Base-by-base conservation (phyloP, 2,113 vertebrate species). In the Ancistrus triradiatus region DNA sequence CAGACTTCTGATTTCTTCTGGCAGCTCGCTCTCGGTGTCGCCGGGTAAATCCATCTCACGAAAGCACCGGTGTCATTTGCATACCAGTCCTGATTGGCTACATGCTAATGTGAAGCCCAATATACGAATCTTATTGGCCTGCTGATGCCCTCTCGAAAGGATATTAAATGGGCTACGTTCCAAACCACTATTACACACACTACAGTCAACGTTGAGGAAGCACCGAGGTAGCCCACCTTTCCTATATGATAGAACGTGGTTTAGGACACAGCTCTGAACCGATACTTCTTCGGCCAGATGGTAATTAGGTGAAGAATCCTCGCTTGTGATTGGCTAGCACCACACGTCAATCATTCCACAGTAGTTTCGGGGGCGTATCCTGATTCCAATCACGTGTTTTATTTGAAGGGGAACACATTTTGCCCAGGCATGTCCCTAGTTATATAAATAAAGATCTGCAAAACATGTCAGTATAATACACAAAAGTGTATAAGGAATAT, bases 21-120 rank as follows among this genome's bases (percentile, higher is more conserved):
- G 2, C 18, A 0, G 13, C 6, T 15, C 7, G n/a, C n/a, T 14
- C 7, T 24, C n/a, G 8, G 35, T 24, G 47, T 69, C 56, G 55
- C 50, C 57, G 56, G 61, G 25, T 22, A 18, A 38, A 14, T 65
- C 42, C 8, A 11, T 50, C 37, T 7, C 11, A 49, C 4, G 18
- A 19, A 14, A 5, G 38, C 24, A 1, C 4, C 1, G 25, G 4
- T 5, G 3, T 6, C 0, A 67, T 82, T 78, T 67, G 68, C 80
- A 77, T 78, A 13, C 1, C 7, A 0, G n/a, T 3, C 17, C 0
- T 48, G 38, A 84, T 83, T 84, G 81, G 83, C 8, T 7, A 19
- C 13, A 69, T 78, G 77, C 46, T 60, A 73, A 79, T 28, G 10
- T 43, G 61, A 4, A 0, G 0, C 7, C 3, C 27, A 31, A 8